These are phyloP conservation scores for Pionites leucogaster DNA, from an alignment of 2,113 vertebrate species.

Conservation along the genomic window DNA sequence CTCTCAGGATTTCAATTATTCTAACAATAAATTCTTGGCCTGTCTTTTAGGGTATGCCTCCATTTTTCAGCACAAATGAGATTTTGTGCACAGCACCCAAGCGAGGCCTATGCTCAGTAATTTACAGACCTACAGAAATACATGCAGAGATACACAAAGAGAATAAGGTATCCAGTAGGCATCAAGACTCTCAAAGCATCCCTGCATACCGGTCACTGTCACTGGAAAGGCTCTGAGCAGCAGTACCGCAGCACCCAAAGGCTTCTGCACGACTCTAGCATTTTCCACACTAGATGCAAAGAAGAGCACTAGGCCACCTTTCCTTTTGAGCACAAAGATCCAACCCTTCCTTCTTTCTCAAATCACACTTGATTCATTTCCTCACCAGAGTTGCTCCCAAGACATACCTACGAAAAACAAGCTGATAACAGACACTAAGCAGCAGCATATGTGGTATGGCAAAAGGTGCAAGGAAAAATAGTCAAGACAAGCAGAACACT, in stretches of 20 bases:
- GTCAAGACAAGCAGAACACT: background rate
- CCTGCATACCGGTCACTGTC: background rate
- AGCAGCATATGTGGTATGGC: fast-evolving
- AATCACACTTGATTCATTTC: background rate
- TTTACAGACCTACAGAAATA: background rate
- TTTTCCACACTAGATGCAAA: background rate
- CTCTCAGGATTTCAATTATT: background rate
- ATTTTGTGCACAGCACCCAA: background rate
- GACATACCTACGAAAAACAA: background rate
- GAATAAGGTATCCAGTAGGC: background rate
- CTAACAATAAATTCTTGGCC: background rate
- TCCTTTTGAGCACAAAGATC: background rate
- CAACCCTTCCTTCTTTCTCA: background rate
- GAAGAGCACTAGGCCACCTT: fast-evolving
- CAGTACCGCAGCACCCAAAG: background rate
- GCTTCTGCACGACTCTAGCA: background rate
- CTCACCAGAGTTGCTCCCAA: background rate
- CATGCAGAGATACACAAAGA: background rate
- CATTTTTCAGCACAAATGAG: background rate
- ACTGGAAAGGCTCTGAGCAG: background rate
- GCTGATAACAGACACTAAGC: background rate
- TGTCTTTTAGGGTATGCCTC: background rate
- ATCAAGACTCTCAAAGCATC: background rate
- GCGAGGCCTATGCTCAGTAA: background rate
- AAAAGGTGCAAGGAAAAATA: background rate